Percentiles rank a stretch among this genome's conserved stretches.
These are phyloP conservation scores for Polymixis lichenea DNA, from an alignment of 2,888 invertebrate genomes.

Conservation along the genomic window DNA sequence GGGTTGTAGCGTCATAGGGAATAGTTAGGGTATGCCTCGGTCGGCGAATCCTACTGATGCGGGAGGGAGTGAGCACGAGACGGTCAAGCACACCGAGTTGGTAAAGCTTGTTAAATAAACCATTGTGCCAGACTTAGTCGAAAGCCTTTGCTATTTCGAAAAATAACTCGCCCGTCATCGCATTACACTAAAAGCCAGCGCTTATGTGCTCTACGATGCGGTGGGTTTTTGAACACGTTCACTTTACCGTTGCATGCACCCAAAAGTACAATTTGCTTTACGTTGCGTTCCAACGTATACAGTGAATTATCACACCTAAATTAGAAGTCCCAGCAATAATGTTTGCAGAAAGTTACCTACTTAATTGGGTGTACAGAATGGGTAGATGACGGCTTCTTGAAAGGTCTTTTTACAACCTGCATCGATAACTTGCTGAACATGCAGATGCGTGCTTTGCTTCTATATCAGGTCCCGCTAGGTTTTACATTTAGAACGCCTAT, in stretches of 20 bases:
- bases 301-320: background rate
- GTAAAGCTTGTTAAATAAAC: no score
- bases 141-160: no score
- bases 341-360: background rate
- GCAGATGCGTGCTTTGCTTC: constrained; percentile 31
- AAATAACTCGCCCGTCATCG: no score
- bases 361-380: background rate
- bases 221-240: no score
- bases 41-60: no score
- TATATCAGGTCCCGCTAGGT: constrained; percentile 68
- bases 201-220: no score
- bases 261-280: background rate
- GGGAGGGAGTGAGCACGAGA: no score
- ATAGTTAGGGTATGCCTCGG: no score
- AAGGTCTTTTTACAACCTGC: background rate
- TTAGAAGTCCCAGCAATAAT: background rate
- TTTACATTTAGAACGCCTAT: constrained; percentile 70
- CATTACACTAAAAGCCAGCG: no score
- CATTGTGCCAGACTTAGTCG: no score
- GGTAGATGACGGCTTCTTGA: background rate
- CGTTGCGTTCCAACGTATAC: background rate
- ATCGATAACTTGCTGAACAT: background rate
- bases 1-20: no score
- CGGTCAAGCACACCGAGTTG: no score
- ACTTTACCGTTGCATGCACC: background rate